Evolutionary conservation across 2,888 invertebrate species (phyloP).

Genomic region (Eristalis arbustorum): DNA sequence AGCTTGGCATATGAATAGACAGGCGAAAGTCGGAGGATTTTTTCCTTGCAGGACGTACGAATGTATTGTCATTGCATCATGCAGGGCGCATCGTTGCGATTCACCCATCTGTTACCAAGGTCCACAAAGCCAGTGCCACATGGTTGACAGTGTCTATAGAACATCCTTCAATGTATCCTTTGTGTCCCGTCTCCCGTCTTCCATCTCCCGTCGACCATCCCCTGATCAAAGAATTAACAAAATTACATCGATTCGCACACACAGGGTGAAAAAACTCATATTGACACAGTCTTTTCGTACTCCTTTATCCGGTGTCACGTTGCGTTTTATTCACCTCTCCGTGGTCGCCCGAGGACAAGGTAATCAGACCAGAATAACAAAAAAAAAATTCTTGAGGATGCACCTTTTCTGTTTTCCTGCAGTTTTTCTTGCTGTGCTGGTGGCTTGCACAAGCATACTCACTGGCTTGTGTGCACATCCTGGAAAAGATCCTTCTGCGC

Average conservation of each 20-base stretch:
- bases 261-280: slow-evolving; percentile 38
- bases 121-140: slow-evolving; percentile 64
- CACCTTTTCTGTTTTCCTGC: slow-evolving; percentile 51
- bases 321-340: slow-evolving; percentile 33
- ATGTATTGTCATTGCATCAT: slow-evolving; percentile 33
- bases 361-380: slow-evolving; percentile 33
- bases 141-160: slow-evolving; percentile 47
- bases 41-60: slow-evolving; percentile 10
- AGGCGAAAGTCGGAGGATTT: slow-evolving; percentile 3
- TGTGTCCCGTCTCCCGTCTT: not conserved
- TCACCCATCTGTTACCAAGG: slow-evolving; percentile 56
- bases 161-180: not conserved
- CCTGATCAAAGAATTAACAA: slow-evolving; percentile 54
- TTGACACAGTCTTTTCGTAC: slow-evolving; percentile 32
- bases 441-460: not conserved
- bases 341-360: slow-evolving; percentile 10
- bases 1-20: slow-evolving; percentile 37
- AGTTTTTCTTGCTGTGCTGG: slow-evolving; percentile 19
- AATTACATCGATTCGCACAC: slow-evolving; percentile 51
- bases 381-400: slow-evolving; percentile 36
- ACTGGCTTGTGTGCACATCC: not conserved
- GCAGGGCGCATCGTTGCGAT: slow-evolving; percentile 17
- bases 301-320: slow-evolving; percentile 66
- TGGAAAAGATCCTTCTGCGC: slow-evolving; percentile 12
- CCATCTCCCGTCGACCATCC: slow-evolving; percentile 25